These are phyloP conservation scores for Drosophila obscura DNA, from an alignment of 1,140 invertebrate species.

Conservation along the genomic window DNA sequence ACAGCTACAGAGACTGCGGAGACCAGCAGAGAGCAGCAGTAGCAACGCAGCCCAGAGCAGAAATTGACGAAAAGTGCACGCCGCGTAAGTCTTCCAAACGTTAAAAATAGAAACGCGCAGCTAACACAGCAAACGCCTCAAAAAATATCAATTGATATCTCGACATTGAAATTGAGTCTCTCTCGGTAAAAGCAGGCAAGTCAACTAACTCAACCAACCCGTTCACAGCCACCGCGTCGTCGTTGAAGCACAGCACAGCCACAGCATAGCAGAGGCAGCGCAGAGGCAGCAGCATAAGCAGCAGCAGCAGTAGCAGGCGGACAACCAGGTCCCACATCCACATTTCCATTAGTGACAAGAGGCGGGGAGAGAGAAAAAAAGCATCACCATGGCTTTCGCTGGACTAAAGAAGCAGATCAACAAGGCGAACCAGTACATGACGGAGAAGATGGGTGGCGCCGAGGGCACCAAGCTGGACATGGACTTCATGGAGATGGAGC, in stretches of 20 bases:
- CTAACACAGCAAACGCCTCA: not conserved
- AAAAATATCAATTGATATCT: slow-evolving; percentile 44
- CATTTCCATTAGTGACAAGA: slow-evolving; percentile 3
- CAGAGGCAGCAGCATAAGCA: not conserved
- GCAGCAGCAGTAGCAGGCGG: slow-evolving; percentile 9
- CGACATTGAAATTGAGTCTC: slow-evolving; percentile 51
- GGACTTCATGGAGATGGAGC: slow-evolving; percentile 99
- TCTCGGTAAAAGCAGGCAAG: slow-evolving; percentile 36
- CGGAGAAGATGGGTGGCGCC: slow-evolving; percentile 99
- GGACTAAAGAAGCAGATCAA: slow-evolving; percentile 99
- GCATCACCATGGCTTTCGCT: slow-evolving; percentile 94
- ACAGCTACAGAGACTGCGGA: slow-evolving; percentile 3
- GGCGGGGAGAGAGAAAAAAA: slow-evolving; percentile 38
- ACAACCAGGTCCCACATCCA: slow-evolving; percentile 3
- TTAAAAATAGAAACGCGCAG: slow-evolving; percentile 65
- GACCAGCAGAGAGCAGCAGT: slow-evolving; percentile 15
- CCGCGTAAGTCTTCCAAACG: slow-evolving; percentile 78
- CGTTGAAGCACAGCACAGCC: slow-evolving; percentile 17
- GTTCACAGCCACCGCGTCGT: slow-evolving; percentile 78
- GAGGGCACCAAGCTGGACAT: slow-evolving; percentile 99
- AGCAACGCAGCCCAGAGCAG: slow-evolving; percentile 24
- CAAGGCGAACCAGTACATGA: slow-evolving; percentile 99
- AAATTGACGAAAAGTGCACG: slow-evolving; percentile 56
- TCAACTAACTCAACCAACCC: slow-evolving; percentile 75
- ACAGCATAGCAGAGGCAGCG: slow-evolving; percentile 5